A percentile compares a stretch with the other conserved stretches of the same genome.
phyloP scores from a whole-genome alignment of 2,113 vertebrate genomes.

The Gracilinanus agilis region DNA sequence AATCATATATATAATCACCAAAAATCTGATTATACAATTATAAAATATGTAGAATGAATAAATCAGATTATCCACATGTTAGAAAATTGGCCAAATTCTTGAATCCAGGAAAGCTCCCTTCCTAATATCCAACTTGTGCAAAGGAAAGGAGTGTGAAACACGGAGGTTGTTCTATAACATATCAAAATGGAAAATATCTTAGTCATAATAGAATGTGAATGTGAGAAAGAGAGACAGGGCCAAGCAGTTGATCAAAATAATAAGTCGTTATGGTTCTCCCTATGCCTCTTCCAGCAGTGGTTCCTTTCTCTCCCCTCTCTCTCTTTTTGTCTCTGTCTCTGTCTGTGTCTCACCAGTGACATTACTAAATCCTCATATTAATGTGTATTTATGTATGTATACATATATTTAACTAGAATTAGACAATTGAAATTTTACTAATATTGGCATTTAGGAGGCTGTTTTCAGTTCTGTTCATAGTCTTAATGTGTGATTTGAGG shows the following conservation, averaged over 20 bases:
- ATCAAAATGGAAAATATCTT: neutral
- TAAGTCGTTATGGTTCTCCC: neutral
- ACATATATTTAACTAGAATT: neutral
- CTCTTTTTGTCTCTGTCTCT: neutral
- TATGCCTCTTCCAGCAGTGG: neutral
- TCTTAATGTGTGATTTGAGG: neutral
- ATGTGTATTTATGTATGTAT: too few species aligned
- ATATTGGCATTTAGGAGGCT: conserved; percentile 23
- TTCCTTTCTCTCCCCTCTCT: neutral
- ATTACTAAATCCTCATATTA: neutral
- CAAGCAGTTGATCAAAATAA: neutral
- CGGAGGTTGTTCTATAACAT: neutral
- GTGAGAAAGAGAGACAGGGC: neutral
- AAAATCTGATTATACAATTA: conserved; percentile 31
- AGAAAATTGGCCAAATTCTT: conserved; percentile 15
- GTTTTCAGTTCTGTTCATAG: neutral
- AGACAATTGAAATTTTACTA: neutral
- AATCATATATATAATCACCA: neutral
- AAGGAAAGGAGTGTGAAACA: conserved; percentile 18
- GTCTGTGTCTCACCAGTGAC: neutral
- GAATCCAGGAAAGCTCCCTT: conserved; percentile 29
- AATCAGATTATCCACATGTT: conserved; percentile 33
- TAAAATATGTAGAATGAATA: conserved; percentile 17
- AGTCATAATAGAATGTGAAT: neutral
- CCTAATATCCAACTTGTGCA: conserved; percentile 38